These are phyloP conservation scores for Dendrocincla fuliginosa DNA, from an alignment of 2,797 vertebrate species.

Conservation along the genomic window DNA sequence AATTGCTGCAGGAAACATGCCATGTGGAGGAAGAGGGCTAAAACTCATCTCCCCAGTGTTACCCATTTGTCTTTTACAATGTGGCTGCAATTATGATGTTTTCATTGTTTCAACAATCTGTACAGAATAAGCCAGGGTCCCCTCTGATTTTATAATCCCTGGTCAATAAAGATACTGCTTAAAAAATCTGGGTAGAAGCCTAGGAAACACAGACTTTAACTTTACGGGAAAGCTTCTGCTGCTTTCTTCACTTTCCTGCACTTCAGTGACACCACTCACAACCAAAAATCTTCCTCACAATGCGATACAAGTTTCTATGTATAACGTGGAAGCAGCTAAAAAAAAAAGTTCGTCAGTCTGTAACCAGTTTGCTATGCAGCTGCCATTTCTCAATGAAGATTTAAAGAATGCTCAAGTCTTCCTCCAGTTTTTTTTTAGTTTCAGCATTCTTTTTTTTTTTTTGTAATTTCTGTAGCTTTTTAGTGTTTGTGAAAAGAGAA, in stretches of 20 bases:
- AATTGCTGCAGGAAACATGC: constrained; percentile 48
- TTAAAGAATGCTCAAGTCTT: neutral
- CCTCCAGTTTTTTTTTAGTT: neutral
- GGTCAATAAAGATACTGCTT: neutral
- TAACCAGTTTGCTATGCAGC: neutral
- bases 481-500: neutral
- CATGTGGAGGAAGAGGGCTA: constrained; percentile 37
- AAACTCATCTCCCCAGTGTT: constrained; percentile 14
- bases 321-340: constrained; percentile 42
- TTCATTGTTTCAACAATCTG: constrained; percentile 32
- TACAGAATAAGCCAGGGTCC: neutral
- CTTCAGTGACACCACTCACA: neutral
- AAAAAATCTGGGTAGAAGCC: neutral
- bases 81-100: constrained; percentile 37
- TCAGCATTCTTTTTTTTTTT: neutral
- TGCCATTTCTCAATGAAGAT: neutral
- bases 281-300: constrained; percentile 26
- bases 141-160: neutral
- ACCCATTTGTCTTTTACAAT: constrained; percentile 51
- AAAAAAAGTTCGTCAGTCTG: neutral
- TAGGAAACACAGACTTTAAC: constrained; percentile 52
- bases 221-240: constrained; percentile 18
- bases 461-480: neutral
- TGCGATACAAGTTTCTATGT: neutral
- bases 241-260: neutral